Conservation (phyloP, 2,888 invertebrate genomes). For the Phaedon cochleariae region DNA sequence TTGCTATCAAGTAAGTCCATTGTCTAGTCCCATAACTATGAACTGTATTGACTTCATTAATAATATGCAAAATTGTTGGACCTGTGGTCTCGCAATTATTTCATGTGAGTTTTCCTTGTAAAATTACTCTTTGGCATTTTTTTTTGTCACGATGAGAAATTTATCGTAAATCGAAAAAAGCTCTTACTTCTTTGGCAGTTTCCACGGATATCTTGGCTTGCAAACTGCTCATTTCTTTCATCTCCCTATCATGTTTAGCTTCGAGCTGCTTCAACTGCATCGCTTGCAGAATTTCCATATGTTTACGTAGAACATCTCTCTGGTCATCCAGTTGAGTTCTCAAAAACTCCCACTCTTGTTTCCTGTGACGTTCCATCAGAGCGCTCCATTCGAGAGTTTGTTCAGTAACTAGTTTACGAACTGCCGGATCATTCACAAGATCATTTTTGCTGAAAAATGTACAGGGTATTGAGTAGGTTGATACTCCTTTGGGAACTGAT, state of each 20-base stretch:
- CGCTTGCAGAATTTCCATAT: constrained; percentile 85
- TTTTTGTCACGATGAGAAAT: no score
- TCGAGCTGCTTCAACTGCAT: constrained; percentile 90
- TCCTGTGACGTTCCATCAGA: constrained; percentile 83
- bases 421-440: constrained; percentile 77
- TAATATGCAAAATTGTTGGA: no score
- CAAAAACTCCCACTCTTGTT: constrained; percentile 84
- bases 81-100: no score
- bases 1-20: no score
- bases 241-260: constrained; percentile 90
- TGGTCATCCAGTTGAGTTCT: constrained; percentile 87
- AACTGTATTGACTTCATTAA: no score
- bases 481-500: no score
- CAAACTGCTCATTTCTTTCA: constrained; percentile 92
- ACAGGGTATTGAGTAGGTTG: no score
- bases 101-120: no score
- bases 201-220: constrained; percentile 98
- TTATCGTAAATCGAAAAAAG: no score
- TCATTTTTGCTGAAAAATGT: constrained; percentile 75
- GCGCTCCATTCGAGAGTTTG: constrained; percentile 96
- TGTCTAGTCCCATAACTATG: no score
- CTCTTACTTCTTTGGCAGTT: constrained; percentile 89
- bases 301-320: constrained; percentile 71
- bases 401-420: constrained; percentile 86
- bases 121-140: no score